Conservation (phyloP, 2,113 vertebrate genomes). For the Circaetus gallicus region DNA sequence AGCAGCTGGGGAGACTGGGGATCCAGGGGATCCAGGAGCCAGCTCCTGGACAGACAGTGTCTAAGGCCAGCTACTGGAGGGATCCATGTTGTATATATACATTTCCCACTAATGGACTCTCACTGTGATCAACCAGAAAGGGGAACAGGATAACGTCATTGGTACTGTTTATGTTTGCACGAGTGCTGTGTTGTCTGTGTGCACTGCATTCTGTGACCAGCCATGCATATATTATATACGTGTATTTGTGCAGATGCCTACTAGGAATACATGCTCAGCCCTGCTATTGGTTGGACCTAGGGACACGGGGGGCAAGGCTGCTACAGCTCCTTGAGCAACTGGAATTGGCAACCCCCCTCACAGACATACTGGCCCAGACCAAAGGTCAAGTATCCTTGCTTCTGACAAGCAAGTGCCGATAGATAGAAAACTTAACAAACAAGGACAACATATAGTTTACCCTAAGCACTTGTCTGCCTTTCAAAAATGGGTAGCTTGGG, state of each 20-base stretch:
- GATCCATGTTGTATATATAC: background rate
- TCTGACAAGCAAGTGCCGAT: background rate
- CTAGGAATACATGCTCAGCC: background rate
- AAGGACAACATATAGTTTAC: background rate
- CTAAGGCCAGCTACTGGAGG: background rate
- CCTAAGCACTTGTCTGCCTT: background rate
- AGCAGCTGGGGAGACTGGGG: background rate
- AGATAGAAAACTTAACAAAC: background rate
- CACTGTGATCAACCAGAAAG: background rate
- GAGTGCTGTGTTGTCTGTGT: no score
- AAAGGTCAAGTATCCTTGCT: background rate
- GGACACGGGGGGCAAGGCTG: no score
- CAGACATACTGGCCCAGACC: background rate
- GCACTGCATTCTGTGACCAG: background rate
- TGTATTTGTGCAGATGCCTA: background rate
- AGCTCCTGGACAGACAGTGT: background rate
- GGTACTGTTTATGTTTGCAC: background rate
- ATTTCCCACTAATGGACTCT: background rate
- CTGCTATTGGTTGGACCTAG: background rate
- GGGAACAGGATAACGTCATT: background rate
- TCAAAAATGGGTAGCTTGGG: background rate
- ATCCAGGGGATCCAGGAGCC: background rate
- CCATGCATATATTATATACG: background rate
- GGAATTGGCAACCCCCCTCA: background rate
- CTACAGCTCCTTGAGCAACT: no score